phyloP scores from a whole-genome alignment of 2,113 vertebrate genomes.

The Tor tambroides region DNA sequence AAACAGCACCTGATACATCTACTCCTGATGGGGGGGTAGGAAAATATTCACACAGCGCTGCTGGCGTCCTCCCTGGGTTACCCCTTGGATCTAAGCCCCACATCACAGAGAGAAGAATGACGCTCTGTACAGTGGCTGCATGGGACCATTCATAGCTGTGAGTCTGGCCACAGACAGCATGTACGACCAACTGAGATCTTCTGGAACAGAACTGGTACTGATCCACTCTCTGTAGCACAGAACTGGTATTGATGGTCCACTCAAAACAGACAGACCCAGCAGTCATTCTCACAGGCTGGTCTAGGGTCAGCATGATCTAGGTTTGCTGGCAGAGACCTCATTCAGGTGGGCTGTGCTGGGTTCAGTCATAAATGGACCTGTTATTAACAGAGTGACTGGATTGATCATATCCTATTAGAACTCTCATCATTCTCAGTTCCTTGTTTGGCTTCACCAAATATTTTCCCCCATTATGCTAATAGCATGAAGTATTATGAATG shows the following conservation, averaged over 20 bases:
- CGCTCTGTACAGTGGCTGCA: constrained; percentile 77
- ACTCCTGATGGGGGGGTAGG: constrained; percentile 74
- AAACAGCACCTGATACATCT: constrained; percentile 78
- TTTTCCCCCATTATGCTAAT: not conserved
- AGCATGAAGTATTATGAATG: not conserved
- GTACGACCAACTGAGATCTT: constrained; percentile 64
- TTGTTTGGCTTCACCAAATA: constrained; percentile 25
- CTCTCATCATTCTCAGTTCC: constrained; percentile 18
- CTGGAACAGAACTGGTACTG: constrained; percentile 73
- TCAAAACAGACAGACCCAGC: constrained; percentile 56
- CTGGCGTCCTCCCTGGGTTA: constrained; percentile 69
- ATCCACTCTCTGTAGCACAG: constrained; percentile 68
- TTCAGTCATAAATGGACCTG: constrained; percentile 4
- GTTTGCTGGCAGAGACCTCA: constrained; percentile 27
- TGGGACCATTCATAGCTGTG: constrained; percentile 74
- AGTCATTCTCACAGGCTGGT: constrained; percentile 13
- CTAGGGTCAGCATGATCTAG: constrained; percentile 20
- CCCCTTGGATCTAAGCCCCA: constrained; percentile 73
- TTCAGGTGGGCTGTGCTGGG: constrained; percentile 7
- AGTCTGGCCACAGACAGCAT: constrained; percentile 64
- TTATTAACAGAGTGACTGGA: constrained; percentile 16
- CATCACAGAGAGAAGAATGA: constrained; percentile 76
- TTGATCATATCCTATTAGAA: constrained; percentile 33
- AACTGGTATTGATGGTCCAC: constrained; percentile 70
- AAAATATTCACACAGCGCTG: constrained; percentile 73